Conservation (phyloP, 2,113 vertebrate species). For the Labrus mixtus region DNA sequence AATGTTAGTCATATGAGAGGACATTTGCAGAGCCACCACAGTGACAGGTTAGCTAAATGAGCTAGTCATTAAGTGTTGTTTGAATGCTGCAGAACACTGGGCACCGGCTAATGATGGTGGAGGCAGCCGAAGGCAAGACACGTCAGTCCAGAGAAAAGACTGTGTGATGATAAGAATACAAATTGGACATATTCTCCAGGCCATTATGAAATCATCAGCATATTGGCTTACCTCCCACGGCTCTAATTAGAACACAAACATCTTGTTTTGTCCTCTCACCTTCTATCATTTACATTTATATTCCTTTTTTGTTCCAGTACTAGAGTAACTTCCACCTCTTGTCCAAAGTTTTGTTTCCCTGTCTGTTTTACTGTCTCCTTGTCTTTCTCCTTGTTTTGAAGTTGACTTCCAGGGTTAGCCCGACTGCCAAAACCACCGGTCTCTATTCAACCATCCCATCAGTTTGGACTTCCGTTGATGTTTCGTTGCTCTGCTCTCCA, state of each 20-base stretch:
- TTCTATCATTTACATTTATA: constrained; percentile 9
- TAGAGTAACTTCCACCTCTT: neutral
- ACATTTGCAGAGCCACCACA: constrained; percentile 47
- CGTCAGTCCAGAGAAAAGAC: constrained; percentile 39
- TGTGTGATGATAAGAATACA: constrained; percentile 12
- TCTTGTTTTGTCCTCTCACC: neutral
- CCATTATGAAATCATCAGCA: constrained; percentile 48
- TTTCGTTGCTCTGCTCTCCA: constrained; percentile 18
- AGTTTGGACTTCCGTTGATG: constrained; percentile 18
- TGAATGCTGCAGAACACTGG: constrained; percentile 47
- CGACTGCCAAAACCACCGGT: constrained; percentile 8
- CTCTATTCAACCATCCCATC: constrained; percentile 15
- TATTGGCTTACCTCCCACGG: constrained; percentile 40
- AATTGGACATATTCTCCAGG: constrained; percentile 37
- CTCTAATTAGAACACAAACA: constrained; percentile 51
- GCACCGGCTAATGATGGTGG: constrained; percentile 65
- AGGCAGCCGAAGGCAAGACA: constrained; percentile 54
- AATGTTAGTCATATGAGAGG: constrained; percentile 56
- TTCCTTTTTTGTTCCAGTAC: neutral
- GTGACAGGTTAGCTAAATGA: constrained; percentile 63
- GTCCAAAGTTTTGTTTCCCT: neutral
- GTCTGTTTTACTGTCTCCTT: neutral
- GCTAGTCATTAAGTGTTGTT: constrained; percentile 46
- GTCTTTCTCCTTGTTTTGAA: constrained; percentile 12
- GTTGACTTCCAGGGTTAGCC: neutral